Evolutionary conservation across 2,888 invertebrate species (phyloP).

Genomic region (Agelastica alni): DNA sequence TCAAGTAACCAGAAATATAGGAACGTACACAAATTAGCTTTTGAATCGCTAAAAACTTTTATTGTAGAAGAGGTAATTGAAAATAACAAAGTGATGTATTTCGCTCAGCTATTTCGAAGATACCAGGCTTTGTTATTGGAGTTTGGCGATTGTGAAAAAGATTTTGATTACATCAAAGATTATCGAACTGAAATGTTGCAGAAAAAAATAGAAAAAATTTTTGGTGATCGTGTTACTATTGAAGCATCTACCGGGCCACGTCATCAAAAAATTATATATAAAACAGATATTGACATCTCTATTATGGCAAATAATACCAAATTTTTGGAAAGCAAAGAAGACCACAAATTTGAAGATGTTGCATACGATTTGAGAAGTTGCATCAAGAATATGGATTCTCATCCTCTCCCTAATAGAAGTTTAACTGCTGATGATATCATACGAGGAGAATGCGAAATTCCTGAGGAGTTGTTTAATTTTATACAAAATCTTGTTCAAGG

Average conservation of each 20-base stretch:
- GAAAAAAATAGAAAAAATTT: constrained; percentile 36
- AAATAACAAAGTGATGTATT: constrained; percentile 25
- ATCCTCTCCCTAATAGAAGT: not conserved
- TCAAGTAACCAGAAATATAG: constrained; percentile 21
- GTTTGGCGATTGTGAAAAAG: constrained; percentile 37
- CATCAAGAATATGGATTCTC: not conserved
- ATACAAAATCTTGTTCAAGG: constrained; percentile 18
- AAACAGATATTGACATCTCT: constrained; percentile 38
- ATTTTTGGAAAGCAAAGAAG: constrained; percentile 32
- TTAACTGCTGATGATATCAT: constrained; percentile 7
- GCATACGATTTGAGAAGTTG: constrained; percentile 19
- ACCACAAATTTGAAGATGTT: constrained; percentile 37
- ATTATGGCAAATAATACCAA: constrained; percentile 36
- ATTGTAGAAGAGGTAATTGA: constrained; percentile 26
- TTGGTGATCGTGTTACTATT: constrained; percentile 38
- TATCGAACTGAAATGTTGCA: constrained; percentile 41
- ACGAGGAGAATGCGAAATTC: constrained; percentile 1
- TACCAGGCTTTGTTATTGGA: constrained; percentile 38
- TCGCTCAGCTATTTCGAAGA: constrained; percentile 28
- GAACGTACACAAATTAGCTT: constrained; percentile 26
- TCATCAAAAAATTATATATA: constrained; percentile 39
- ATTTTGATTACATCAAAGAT: constrained; percentile 36
- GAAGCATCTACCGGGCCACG: constrained; percentile 35
- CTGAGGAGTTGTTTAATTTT: constrained; percentile 7
- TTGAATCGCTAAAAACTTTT: constrained; percentile 25